Conservation (phyloP, 2,797 vertebrate species). For the Myotis vivesi region DNA sequence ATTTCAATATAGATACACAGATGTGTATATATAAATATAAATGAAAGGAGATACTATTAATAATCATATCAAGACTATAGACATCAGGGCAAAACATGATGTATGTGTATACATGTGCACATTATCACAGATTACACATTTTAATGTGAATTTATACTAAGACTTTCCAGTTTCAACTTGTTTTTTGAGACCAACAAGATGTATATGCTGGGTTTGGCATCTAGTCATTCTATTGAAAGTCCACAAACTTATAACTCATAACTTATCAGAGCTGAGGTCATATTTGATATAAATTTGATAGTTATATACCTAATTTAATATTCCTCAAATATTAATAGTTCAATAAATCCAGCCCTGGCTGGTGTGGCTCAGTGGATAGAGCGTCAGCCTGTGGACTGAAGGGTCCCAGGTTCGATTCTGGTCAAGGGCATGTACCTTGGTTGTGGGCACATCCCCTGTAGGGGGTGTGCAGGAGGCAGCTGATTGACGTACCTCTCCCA, state of each 20-base stretch:
- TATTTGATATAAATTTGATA: neutral
- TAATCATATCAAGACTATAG: neutral
- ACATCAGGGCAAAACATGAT: neutral
- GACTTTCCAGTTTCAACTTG: neutral
- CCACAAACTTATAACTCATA: neutral
- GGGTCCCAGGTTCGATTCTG: too few relatives aligned
- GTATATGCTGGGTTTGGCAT: neutral
- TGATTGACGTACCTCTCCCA: too few relatives aligned
- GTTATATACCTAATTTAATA: neutral
- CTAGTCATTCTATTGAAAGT: neutral
- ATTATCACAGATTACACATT: neutral
- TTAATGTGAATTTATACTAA: neutral
- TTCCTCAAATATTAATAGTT: neutral
- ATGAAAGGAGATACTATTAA: neutral
- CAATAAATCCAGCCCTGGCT: neutral
- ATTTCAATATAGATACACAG: neutral
- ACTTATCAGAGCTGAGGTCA: neutral
- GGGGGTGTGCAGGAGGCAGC: too few relatives aligned
- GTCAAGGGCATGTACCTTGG: too few relatives aligned
- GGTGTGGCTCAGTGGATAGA: too few relatives aligned
- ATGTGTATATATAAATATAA: neutral
- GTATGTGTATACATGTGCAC: accelerated
- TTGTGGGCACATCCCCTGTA: too few relatives aligned
- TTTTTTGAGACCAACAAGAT: neutral
- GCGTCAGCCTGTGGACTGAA: too few relatives aligned